phyloP scores from a whole-genome alignment of 2,113 vertebrate genomes.

The Gasterosteus nipponicus region DNA sequence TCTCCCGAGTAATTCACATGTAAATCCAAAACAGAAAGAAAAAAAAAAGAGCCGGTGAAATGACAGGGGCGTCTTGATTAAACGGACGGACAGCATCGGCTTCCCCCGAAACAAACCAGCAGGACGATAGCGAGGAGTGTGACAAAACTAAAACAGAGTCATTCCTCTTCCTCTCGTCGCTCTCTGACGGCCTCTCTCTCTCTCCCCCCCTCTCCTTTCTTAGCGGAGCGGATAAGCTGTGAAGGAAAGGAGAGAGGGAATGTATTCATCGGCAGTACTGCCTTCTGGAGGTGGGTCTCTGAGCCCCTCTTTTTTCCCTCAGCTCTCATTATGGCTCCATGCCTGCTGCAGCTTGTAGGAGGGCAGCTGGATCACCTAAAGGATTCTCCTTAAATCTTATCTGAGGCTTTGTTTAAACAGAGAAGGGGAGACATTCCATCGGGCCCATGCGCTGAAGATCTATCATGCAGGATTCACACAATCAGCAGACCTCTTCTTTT shows the following conservation, averaged over 20 bases:
- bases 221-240: slow-evolving; percentile 51
- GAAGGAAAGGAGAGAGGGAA: slow-evolving; percentile 43
- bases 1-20: slow-evolving; percentile 59
- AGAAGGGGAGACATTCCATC: slow-evolving; percentile 77
- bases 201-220: background rate
- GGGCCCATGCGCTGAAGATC: slow-evolving; percentile 61
- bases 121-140: slow-evolving; percentile 32
- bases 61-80: slow-evolving; percentile 52
- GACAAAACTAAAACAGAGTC: slow-evolving; percentile 60
- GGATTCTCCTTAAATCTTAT: slow-evolving; percentile 84
- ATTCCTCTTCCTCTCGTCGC: slow-evolving; percentile 55
- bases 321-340: slow-evolving; percentile 65
- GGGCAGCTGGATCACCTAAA: slow-evolving; percentile 80
- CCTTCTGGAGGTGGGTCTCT: slow-evolving; percentile 62
- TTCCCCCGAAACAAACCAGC: slow-evolving; percentile 51
- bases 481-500: slow-evolving; percentile 55
- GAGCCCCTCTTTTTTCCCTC: slow-evolving; percentile 49
- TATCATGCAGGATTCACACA: slow-evolving; percentile 58
- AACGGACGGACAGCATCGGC: slow-evolving; percentile 36
- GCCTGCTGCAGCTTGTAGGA: slow-evolving; percentile 65
- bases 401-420: slow-evolving; percentile 81
- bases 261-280: slow-evolving; percentile 57
- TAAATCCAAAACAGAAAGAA: slow-evolving; percentile 53
- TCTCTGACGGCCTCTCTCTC: slow-evolving; percentile 32
- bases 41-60: slow-evolving; percentile 37